Conservation (phyloP, 2,888 invertebrate genomes). For the Amorpha juglandis region DNA sequence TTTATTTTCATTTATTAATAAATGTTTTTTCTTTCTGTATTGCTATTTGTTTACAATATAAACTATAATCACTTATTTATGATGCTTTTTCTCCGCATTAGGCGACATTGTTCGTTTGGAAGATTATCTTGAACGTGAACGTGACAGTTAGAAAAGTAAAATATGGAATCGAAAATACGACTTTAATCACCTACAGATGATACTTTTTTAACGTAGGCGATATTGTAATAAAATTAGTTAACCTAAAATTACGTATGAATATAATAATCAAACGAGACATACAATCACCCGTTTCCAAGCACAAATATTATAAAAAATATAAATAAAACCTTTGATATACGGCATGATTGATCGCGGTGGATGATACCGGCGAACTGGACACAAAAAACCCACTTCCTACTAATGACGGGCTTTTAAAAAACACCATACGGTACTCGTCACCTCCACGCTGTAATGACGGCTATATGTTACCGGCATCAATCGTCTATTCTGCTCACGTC, state of each 20-base stretch:
- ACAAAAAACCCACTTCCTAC: slow-evolving; percentile 70
- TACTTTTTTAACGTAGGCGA: too few species aligned
- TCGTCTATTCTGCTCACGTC: slow-evolving; percentile 79
- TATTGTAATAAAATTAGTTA: not conserved
- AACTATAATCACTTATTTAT: too few species aligned
- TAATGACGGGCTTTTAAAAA: slow-evolving; percentile 77
- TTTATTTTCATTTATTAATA: too few species aligned
- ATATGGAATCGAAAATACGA: too few species aligned
- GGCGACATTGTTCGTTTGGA: not conserved
- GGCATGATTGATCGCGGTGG: slow-evolving; percentile 72
- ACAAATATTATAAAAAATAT: slow-evolving; percentile 19
- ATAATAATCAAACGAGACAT: slow-evolving; percentile 5
- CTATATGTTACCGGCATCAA: slow-evolving; percentile 79
- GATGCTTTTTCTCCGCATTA: too few species aligned
- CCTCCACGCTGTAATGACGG: slow-evolving; percentile 66
- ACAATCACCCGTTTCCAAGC: slow-evolving; percentile 13
- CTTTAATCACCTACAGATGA: too few species aligned
- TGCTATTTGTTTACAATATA: too few species aligned
- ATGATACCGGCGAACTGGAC: slow-evolving; percentile 61
- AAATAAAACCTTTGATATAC: slow-evolving; percentile 38
- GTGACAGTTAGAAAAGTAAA: too few species aligned
- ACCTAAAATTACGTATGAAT: not conserved
- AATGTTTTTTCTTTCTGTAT: too few species aligned
- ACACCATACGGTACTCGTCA: slow-evolving; percentile 70
- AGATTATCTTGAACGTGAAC: too few species aligned